Base-by-base conservation (phyloP, 2,113 vertebrate species). In the Thryonomys swinderianus region DNA sequence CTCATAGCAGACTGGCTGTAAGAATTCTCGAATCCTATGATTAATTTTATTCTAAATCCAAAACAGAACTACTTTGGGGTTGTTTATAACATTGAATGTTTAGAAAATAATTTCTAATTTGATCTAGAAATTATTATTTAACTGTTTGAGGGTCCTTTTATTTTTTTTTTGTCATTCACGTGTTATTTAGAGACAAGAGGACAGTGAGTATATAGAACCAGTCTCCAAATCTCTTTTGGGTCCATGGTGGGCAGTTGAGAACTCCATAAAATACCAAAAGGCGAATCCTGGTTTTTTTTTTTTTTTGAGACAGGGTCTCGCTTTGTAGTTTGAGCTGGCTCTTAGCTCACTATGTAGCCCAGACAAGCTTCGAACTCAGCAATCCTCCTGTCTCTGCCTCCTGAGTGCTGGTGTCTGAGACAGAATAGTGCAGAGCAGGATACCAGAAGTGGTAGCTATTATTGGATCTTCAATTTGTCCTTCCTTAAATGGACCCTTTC, bases 61-160 rank as follows among this genome's bases (percentile, higher is more conserved):
- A 48, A 71, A 61, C n/a, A 14, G 61, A 66, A 71, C 37, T 74
- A 25, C 37, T 91, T 62, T 45, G 90, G 23, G 55, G 13, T 90
- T 92, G 67, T 40, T 90, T 16, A 7, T 90, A 69, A 61, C 4
- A 8, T 37, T n/a, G 64, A 0, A 27, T 80, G 76, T 84, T 88
- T 61, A 73, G 61, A 53, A 91, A 86, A n/a, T 89, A 59, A 89
- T 94, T 90, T 94, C 88, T 86, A 20, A 85, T 82, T 34, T 45
- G 73, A 71, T 73, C 81, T 79, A 66, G 62, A n/a, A 85, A 86
- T 53, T 79, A 32, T 18, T 55, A 23, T 48, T 84, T 85, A 34
- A 93, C 13, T 67, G 59, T 53, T 45, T 83, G 48, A 92, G 30
- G 14, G 16, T 92, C 21, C 45, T 86, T 55, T 53, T n/a, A 10